phyloP scores from a whole-genome alignment of 2,888 invertebrate species.

The Actias luna region DNA sequence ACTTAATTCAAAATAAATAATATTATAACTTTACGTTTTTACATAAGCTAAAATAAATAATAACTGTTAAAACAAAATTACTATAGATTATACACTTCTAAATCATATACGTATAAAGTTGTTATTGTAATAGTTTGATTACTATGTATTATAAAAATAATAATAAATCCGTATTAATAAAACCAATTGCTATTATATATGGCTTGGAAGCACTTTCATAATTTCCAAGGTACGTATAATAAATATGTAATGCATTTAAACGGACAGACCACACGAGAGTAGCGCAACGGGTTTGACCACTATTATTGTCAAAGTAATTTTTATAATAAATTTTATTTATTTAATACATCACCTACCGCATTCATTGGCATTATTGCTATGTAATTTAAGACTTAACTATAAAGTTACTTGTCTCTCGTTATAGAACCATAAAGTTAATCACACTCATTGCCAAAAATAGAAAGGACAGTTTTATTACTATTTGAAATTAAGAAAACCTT shows the following conservation, averaged over 20 bases:
- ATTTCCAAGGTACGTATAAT: neutral
- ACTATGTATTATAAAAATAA: too few species aligned
- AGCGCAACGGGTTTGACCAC: neutral
- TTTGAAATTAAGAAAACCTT: neutral
- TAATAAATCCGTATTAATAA: neutral
- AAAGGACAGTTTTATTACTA: neutral
- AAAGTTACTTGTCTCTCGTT: constrained; percentile 39
- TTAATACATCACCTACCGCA: constrained; percentile 37
- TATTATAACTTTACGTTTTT: too few species aligned
- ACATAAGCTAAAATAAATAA: too few species aligned
- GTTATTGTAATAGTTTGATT: too few species aligned
- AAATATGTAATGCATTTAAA: constrained; percentile 1
- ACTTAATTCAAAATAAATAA: too few species aligned
- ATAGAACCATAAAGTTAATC: constrained; percentile 12
- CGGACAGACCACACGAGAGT: constrained; percentile 18
- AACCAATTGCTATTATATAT: neutral
- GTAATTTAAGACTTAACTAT: constrained; percentile 36
- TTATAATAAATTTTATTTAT: constrained; percentile 17
- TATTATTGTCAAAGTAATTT: neutral
- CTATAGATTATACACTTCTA: too few species aligned
- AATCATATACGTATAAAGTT: too few species aligned
- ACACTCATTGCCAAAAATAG: neutral
- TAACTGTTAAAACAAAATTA: too few species aligned
- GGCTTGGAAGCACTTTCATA: neutral
- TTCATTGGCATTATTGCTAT: constrained; percentile 30